Base-by-base conservation (phyloP, 2,888 invertebrate genomes). In the Hyposoter didymator region DNA sequence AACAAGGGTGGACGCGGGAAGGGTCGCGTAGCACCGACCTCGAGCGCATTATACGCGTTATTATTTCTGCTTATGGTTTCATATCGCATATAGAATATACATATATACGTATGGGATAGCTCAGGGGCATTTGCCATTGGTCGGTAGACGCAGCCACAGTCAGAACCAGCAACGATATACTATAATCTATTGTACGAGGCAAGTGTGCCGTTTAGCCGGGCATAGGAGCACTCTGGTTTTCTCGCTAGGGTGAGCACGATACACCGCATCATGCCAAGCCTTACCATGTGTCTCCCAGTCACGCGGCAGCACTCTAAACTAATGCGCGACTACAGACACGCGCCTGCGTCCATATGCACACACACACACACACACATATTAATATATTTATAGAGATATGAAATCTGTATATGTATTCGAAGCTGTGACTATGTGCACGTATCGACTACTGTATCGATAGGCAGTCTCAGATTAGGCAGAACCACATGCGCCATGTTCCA, bases 61-160 rank as follows among this genome's bases (percentile, higher is more conserved):
- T 92, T 92, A 93, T 92, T 92, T 92, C 92, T 92, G 90, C 90
- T 92, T 91, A 91, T 90, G 90, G 91, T 88, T 89, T 87, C 70
- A 62, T 64, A 28, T 43, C 8, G n/a, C 39, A 32, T 64, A 28
- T 10, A 62, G 43, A 32, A 55, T 22, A 74, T 52, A n/a, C 45
- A 70, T 45, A n/a, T 43, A 72, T 43, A 64, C 2, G 49, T 39
- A 39, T 19, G 43, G 70, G 32, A 47, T 83, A 47, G 59, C 74
- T 55, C 59, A 55, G 69, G 76, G 78, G 64, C 55, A 69, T 76
- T 69, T 72, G 69, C 82, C 43, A 62, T 72, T 49, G 85, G 81
- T 84, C 73, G 84, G 72, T 78, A 67, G 64, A 76, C 84, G 8
- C 0, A 86, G 80, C 83, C 80, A 32, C 66, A 81, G 74, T 82